phyloP scores from a whole-genome alignment of 2,888 invertebrate species.

The Caenorhabditis macrosperma region DNA sequence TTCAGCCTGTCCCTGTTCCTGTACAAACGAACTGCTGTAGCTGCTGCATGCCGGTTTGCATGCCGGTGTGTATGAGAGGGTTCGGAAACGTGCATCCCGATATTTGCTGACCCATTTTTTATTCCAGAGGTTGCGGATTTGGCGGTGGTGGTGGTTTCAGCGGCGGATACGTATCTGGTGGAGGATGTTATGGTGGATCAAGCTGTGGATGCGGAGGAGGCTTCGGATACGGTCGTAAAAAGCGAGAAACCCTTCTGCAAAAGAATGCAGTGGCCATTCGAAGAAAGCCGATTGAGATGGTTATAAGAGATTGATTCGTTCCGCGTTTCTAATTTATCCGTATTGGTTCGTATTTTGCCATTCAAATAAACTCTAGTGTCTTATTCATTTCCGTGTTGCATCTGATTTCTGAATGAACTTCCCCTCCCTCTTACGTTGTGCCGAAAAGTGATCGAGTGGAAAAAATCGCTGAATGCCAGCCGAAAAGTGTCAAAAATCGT shows the following conservation, averaged over 20 bases:
- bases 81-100: slow-evolving; percentile 31
- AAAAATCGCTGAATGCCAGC: slow-evolving; percentile 38
- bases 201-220: slow-evolving; percentile 47
- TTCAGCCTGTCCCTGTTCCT: slow-evolving; percentile 61
- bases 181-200: slow-evolving; percentile 51
- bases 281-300: slow-evolving; percentile 56
- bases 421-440: slow-evolving; percentile 4
- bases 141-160: slow-evolving; percentile 59
- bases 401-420: slow-evolving; percentile 11
- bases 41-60: slow-evolving; percentile 73
- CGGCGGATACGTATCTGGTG: slow-evolving; percentile 49
- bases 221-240: slow-evolving; percentile 62
- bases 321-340: neutral
- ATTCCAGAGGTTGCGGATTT: slow-evolving; percentile 55
- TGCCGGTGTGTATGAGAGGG: slow-evolving; percentile 72
- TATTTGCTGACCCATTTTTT: slow-evolving; percentile 41
- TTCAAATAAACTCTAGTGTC: slow-evolving; percentile 3
- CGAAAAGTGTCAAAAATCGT: slow-evolving; percentile 54
- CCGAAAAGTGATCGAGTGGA: neutral
- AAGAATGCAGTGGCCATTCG: slow-evolving; percentile 55
- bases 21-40: slow-evolving; percentile 65
- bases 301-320: slow-evolving; percentile 26
- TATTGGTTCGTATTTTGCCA: neutral
- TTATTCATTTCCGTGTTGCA: no score
- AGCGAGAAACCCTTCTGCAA: slow-evolving; percentile 61